These are phyloP conservation scores for Reinhardtius hippoglossoides DNA, from an alignment of 2,113 vertebrate genomes.

Conservation along the genomic window DNA sequence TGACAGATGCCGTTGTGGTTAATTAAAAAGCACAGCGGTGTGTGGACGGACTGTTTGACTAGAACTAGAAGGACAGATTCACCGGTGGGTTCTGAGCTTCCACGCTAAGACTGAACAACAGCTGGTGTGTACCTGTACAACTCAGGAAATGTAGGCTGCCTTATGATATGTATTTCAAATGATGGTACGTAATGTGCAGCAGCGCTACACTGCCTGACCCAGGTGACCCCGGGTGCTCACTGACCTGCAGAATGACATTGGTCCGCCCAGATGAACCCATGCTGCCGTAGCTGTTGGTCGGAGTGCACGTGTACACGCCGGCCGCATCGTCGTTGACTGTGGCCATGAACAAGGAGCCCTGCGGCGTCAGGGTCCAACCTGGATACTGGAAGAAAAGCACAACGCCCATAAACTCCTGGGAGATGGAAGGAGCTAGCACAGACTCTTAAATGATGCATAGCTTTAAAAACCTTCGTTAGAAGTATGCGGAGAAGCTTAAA, in stretches of 20 bases:
- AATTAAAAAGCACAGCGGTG: slow-evolving; percentile 44
- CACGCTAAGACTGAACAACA: neutral
- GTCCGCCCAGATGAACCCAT: slow-evolving; percentile 87
- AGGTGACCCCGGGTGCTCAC: neutral
- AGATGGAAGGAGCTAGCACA: neutral
- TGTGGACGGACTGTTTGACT: slow-evolving; percentile 12
- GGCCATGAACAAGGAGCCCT: slow-evolving; percentile 87
- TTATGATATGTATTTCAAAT: no score
- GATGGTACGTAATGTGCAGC: no score
- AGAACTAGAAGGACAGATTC: slow-evolving; percentile 12
- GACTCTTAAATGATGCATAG: neutral
- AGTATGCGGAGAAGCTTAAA: slow-evolving; percentile 6
- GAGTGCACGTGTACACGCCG: slow-evolving; percentile 89
- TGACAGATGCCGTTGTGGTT: slow-evolving; percentile 47
- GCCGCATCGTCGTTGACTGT: slow-evolving; percentile 89
- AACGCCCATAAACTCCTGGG: neutral
- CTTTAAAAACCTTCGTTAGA: neutral
- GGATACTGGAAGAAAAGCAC: slow-evolving; percentile 83
- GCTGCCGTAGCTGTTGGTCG: slow-evolving; percentile 92
- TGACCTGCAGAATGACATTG: slow-evolving; percentile 88
- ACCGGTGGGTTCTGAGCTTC: neutral
- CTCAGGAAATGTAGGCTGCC: no score
- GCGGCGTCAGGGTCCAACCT: slow-evolving; percentile 86
- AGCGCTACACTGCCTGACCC: neutral
- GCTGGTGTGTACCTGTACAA: neutral